phyloP scores from a whole-genome alignment of 1,140 invertebrate species.

The Diorhabda sublineata region DNA sequence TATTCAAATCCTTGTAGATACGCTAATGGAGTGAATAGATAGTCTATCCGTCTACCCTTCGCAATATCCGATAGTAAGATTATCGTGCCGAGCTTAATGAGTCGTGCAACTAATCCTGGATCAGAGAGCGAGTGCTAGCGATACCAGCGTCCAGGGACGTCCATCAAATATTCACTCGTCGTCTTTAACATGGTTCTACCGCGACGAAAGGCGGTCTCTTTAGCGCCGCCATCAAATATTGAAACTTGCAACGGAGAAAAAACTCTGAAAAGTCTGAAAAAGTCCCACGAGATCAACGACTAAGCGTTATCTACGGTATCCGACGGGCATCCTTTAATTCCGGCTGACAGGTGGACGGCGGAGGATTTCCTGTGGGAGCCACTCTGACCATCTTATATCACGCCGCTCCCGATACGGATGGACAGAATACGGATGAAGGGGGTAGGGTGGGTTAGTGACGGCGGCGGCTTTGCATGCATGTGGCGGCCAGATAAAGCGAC shows the following conservation, averaged over 20 bases:
- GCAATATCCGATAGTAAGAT: slow-evolving; percentile 46
- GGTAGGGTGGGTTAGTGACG: slow-evolving; percentile 18
- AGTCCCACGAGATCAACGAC: slow-evolving; percentile 30
- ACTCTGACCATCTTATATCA: slow-evolving; percentile 41
- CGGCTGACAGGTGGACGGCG: slow-evolving; percentile 43
- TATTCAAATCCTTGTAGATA: not conserved
- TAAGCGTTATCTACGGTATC: slow-evolving; percentile 40
- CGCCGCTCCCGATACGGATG: slow-evolving; percentile 28
- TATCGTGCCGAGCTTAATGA: slow-evolving; percentile 47
- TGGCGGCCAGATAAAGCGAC: slow-evolving; percentile 34
- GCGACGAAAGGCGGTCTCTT: slow-evolving; percentile 22
- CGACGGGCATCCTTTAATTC: slow-evolving; percentile 43
- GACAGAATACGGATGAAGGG: slow-evolving; percentile 32
- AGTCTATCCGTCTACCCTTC: slow-evolving; percentile 18
- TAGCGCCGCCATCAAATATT: slow-evolving; percentile 40
- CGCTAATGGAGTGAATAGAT: not conserved
- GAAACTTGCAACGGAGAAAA: slow-evolving; percentile 33
- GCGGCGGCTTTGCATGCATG: slow-evolving; percentile 35
- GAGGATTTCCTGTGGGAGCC: slow-evolving; percentile 40
- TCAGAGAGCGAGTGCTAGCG: slow-evolving; percentile 44
- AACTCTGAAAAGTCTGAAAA: not conserved
- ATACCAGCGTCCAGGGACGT: slow-evolving; percentile 36
- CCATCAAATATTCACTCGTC: slow-evolving; percentile 45
- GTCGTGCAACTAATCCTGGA: slow-evolving; percentile 48
- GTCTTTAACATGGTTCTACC: slow-evolving; percentile 28